Conservation (phyloP, 2,113 vertebrate genomes). For the Macrotus californicus region DNA sequence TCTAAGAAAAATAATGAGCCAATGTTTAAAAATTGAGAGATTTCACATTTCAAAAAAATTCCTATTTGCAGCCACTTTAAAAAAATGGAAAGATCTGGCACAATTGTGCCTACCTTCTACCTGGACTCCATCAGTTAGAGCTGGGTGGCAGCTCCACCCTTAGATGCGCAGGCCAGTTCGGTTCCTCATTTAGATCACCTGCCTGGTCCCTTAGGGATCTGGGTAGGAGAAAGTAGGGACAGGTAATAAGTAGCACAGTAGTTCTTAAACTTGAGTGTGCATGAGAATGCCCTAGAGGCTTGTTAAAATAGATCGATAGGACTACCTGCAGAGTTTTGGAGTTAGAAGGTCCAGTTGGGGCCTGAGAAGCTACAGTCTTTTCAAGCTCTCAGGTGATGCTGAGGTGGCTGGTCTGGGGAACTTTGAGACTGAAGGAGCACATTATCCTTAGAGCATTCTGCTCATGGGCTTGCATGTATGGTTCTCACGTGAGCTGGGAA, state of each 20-base stretch:
- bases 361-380: background rate
- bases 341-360: fast-evolving
- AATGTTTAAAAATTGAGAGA: background rate
- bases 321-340: background rate
- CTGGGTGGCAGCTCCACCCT: background rate
- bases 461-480: fast-evolving
- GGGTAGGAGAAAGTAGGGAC: background rate
- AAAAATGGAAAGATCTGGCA: background rate
- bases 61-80: background rate
- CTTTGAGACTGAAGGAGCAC: background rate
- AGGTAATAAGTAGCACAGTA: background rate
- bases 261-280: background rate
- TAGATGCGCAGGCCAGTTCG: background rate
- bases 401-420: background rate
- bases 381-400: background rate
- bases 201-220: background rate
- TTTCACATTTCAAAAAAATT: background rate
- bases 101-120: background rate
- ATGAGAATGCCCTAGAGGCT: background rate
- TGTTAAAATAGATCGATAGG: background rate
- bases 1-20: background rate
- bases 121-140: background rate
- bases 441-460: fast-evolving
- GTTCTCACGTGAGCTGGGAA: background rate
- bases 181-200: background rate